Evolutionary conservation across 2,888 invertebrate species (phyloP), one percentile per base, ranked within the genome.

Genomic region (Lasioglossum leucozonium): DNA sequence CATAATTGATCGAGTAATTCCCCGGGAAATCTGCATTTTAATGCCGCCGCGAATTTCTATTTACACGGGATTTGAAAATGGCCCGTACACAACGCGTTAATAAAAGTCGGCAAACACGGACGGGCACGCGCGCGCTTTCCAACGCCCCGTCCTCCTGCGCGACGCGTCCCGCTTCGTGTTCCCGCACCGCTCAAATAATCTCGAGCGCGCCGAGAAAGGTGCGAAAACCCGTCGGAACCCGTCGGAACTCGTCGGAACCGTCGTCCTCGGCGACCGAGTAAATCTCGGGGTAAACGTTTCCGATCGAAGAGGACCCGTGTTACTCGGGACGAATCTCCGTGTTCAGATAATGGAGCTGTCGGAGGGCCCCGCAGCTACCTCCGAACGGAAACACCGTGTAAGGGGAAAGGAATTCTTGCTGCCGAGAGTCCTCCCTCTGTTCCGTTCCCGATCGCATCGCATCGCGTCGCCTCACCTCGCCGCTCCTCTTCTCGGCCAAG

Each of bases 321-420:
- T 30, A 62, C 62, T 16, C 62, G 58, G 58, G 26, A 58, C 62
- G 62, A 62, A 62, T 62, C 51, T n/a, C 55, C 5, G 47, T 65
- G 76, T 76, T 76, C 44, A 34, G 76, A 65, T 67, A 76, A 76
- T 65, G 73, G 51, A 55, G 73, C 55, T 37, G 62, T 34, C 62
- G 42, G 69, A 5, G 55, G n/a, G n/a, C 51, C 51, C 10, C 51
- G n/a, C 51, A 51, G 51, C 44, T 26, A 72, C 82, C 81, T 82
- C 74, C 26, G n/a, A 51, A 55, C 62, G 34, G 72, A 55, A 69
- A 73, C 34, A 30, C 44, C 77, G 69, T 65, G 65, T 78, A 84
- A 84, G 74, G 55, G 84, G 79, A 79, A 79, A 84, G 84, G 84
- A 84, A 84, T 84, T 74, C 40, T 51, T 51, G 55, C 62, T 37